These are phyloP conservation scores for Melanerpes formicivorus DNA, from an alignment of 2,113 vertebrate species.

Conservation along the genomic window DNA sequence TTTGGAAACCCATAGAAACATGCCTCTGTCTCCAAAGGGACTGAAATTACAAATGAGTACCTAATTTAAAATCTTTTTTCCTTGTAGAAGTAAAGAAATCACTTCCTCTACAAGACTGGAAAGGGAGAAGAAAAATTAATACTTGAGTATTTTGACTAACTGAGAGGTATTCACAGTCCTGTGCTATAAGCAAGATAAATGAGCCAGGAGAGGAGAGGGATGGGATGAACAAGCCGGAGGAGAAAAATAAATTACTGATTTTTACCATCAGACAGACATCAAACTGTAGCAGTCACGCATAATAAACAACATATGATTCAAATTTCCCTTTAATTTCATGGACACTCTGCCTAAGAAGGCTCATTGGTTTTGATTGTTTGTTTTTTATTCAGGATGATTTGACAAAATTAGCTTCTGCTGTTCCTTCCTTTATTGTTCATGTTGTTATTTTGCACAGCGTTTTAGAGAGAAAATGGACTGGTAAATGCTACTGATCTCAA, in stretches of 20 bases:
- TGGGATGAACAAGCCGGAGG: neutral
- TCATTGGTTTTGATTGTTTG: constrained; percentile 62
- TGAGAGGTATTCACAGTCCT: neutral
- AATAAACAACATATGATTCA: constrained; percentile 56
- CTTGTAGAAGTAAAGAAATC: neutral
- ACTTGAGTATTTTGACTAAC: neutral
- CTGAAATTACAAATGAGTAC: neutral
- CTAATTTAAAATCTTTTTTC: neutral
- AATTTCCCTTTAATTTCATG: constrained; percentile 56
- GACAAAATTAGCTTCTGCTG: neutral
- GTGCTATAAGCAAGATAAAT: neutral
- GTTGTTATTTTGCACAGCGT: neutral
- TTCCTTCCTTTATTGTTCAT: neutral
- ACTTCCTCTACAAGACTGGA: neutral
- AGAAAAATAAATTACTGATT: constrained; percentile 30
- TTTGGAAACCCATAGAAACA: constrained; percentile 5
- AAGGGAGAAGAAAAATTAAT: neutral
- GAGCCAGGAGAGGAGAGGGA: neutral
- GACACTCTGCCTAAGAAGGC: neutral
- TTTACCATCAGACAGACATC: constrained; percentile 23
- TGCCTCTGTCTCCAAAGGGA: neutral
- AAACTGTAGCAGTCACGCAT: constrained; percentile 26
- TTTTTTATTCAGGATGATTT: constrained; percentile 35
- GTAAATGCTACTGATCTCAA: constrained; percentile 6
- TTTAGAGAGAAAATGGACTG: constrained; percentile 12